phyloP scores from a whole-genome alignment of 2,888 invertebrate species.

The Dendrolimus houi region DNA sequence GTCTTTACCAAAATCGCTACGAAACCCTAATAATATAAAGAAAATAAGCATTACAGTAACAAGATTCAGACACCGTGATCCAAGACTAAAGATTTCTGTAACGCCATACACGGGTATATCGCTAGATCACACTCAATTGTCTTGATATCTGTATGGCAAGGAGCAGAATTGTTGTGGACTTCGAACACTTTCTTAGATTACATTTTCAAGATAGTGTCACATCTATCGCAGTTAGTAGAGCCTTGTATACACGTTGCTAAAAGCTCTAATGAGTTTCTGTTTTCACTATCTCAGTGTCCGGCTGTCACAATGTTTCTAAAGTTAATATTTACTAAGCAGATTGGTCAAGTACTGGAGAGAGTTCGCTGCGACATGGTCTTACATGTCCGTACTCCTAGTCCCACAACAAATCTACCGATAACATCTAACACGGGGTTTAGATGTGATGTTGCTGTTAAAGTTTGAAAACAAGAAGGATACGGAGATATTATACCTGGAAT shows the following conservation, averaged over 20 bases:
- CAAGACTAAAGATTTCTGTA: background rate
- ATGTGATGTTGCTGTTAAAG: conserved; percentile 43
- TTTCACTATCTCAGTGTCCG: conserved; percentile 44
- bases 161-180: conserved; percentile 4
- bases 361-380: conserved; percentile 32
- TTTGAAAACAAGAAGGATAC: conserved; percentile 57
- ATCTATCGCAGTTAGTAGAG: conserved; percentile 31
- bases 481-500: background rate
- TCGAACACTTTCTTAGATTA: conserved; percentile 33
- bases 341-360: conserved; percentile 46
- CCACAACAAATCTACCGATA: conserved; percentile 49
- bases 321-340: conserved; percentile 48
- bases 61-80: too few species aligned
- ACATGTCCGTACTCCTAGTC: conserved; percentile 25
- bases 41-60: too few species aligned
- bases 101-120: conserved; percentile 12
- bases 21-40: too few species aligned
- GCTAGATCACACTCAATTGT: conserved; percentile 25
- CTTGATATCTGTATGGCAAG: conserved; percentile 14
- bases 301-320: conserved; percentile 36
- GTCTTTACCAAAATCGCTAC: too few species aligned
- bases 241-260: conserved; percentile 41
- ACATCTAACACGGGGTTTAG: conserved; percentile 38
- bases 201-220: conserved; percentile 30
- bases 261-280: conserved; percentile 53